Conservation (phyloP, 2,113 vertebrate genomes). For the Sarotherodon lohbergeri region DNA sequence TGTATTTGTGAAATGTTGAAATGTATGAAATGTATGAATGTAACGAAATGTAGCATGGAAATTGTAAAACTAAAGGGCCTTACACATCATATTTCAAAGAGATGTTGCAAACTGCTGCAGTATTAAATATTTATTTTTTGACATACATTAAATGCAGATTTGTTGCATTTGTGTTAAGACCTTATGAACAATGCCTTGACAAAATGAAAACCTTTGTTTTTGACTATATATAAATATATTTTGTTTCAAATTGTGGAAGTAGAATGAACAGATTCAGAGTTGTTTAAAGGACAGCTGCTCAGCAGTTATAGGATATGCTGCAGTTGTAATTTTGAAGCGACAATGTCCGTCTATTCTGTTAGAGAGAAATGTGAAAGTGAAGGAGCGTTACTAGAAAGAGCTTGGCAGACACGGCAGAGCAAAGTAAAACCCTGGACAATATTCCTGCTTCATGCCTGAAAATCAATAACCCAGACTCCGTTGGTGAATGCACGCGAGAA, state of each 20-base stretch:
- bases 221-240: neutral
- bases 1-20: neutral
- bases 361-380: constrained; percentile 2
- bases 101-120: neutral
- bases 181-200: neutral
- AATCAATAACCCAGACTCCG: constrained; percentile 43
- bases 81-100: neutral
- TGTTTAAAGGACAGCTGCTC: neutral
- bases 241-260: neutral
- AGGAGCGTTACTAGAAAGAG: constrained; percentile 19
- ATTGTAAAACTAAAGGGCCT: neutral
- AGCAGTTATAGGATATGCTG: neutral
- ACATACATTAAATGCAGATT: neutral
- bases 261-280: neutral
- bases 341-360: neutral
- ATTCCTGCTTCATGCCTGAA: constrained; percentile 40
- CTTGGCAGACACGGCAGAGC: constrained; percentile 20
- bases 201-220: neutral
- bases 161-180: neutral
- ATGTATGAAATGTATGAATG: neutral
- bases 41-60: neutral
- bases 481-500: constrained; percentile 8
- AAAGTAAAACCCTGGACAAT: constrained; percentile 36
- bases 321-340: neutral
- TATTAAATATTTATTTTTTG: neutral